Conservation (phyloP, 2,888 invertebrate genomes). For the Tenthredo livida region DNA sequence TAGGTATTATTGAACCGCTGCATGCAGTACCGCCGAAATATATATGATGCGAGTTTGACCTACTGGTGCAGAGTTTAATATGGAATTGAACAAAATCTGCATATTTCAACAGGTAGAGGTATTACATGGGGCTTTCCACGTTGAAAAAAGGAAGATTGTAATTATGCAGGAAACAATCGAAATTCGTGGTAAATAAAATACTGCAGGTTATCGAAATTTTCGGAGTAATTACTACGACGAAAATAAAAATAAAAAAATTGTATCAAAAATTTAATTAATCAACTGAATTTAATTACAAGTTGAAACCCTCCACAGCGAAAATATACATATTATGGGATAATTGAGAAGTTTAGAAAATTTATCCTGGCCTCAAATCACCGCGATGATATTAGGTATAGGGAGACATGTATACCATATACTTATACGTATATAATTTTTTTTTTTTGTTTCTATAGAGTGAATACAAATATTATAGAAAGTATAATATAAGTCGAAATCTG, state of each 20-base stretch:
- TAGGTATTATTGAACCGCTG: neutral
- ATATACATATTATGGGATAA: neutral
- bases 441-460: neutral
- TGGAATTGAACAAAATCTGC: neutral
- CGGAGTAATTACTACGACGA: too few species aligned
- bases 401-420: neutral
- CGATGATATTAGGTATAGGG: neutral
- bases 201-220: too few species aligned
- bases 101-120: neutral
- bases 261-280: neutral
- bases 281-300: neutral
- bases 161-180: neutral
- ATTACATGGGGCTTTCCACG: neutral
- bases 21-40: neutral
- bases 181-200: neutral
- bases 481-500: neutral
- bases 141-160: neutral
- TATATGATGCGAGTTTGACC: neutral
- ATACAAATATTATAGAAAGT: neutral
- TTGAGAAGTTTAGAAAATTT: neutral
- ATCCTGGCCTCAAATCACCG: neutral
- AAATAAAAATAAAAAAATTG: too few species aligned
- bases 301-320: neutral
- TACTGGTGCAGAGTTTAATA: neutral
- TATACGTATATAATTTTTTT: neutral